Percentiles rank a stretch among this genome's conserved stretches.
Conservation (phyloP, 2,888 invertebrate genomes). For the Endotricha flammealis region DNA sequence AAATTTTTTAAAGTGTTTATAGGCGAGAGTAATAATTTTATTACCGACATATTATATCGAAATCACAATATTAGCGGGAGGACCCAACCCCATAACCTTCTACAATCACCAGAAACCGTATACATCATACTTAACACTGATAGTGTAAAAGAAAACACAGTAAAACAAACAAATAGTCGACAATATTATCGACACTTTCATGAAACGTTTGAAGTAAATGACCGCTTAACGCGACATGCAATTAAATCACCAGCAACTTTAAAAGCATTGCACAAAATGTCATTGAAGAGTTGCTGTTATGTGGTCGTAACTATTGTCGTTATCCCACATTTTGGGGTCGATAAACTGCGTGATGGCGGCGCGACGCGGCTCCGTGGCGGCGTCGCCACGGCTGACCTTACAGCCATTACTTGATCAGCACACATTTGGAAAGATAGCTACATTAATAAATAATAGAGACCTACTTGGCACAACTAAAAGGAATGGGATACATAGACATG, state of each 20-base stretch:
- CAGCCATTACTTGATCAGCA: conserved; percentile 45
- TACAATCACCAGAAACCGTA: too few relatives aligned
- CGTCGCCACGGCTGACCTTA: conserved; percentile 47
- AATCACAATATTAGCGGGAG: too few relatives aligned
- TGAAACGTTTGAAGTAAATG: too few relatives aligned
- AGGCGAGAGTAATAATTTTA: too few relatives aligned
- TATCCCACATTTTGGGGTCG: conserved; percentile 69
- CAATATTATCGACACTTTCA: too few relatives aligned
- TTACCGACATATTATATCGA: too few relatives aligned
- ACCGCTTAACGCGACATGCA: conserved; percentile 19
- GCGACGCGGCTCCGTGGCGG: conserved; percentile 41
- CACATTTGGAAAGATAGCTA: conserved; percentile 19
- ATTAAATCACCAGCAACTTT: conserved; percentile 42
- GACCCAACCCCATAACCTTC: too few relatives aligned
- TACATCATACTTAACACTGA: too few relatives aligned
- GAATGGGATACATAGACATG: conserved; percentile 1
- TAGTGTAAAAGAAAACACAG: too few relatives aligned
- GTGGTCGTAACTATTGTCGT: conserved; percentile 63
- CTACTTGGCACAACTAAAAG: not conserved
- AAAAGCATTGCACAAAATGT: conserved; percentile 52
- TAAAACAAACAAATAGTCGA: too few relatives aligned
- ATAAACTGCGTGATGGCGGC: conserved; percentile 51
- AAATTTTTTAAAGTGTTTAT: too few relatives aligned
- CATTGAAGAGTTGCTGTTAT: conserved; percentile 44
- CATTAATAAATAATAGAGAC: conserved; percentile 20